Base-by-base conservation (phyloP, 92 coral and sea anemone species). In the Porites evermanni region DNA sequence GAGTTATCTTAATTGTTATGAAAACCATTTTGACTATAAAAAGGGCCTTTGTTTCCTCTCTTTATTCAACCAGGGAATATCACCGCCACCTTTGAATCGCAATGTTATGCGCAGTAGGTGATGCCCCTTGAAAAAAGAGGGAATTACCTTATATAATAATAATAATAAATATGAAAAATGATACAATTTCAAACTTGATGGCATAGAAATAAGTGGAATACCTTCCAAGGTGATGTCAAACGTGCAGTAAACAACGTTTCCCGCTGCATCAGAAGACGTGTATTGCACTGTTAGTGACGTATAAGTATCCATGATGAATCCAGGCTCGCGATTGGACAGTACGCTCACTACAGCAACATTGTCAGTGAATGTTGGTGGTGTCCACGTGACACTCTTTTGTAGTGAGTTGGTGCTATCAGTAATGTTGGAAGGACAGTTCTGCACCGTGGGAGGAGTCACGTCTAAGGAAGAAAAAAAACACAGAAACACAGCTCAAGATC, bases 351-450 rank as follows among this genome's bases (percentile, higher is more conserved):
- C 93, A 69, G 87, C 95, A 17, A 97, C 99, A 79, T 97, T 97
- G 89, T 97, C 99, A 47, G 98, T 83, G 91, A 97, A 95, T 17
- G 81, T 79, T 1, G 99, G 99, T 75, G 92, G 95, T 17, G 71
- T 78, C 99, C 99, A 97, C 56, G 92, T 74, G 18, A 95, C 93
- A 65, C 71, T 60, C 53, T 84, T 76, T 73, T 80, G 74, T 12
- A 76, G 84, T 58, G 21, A 77, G 91, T 91, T 74, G 26, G 92
- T 78, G 44, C 47, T 67, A 24, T 74, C 74, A 10, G 83, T 26
- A 70, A 88, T 67, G 29, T 91, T 68, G 18, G 91, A 51, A 10
- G 99, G 99, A 75, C 99, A 97, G 82, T 65, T 72, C 70, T 77
- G 64, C 13, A 81, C 82, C 64, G 38, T 53, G 23, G 99, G 99